Evolutionary conservation across 2,797 vertebrate species (phyloP), one percentile per base, ranked within the genome.

Genomic region (Lemur catta): DNA sequence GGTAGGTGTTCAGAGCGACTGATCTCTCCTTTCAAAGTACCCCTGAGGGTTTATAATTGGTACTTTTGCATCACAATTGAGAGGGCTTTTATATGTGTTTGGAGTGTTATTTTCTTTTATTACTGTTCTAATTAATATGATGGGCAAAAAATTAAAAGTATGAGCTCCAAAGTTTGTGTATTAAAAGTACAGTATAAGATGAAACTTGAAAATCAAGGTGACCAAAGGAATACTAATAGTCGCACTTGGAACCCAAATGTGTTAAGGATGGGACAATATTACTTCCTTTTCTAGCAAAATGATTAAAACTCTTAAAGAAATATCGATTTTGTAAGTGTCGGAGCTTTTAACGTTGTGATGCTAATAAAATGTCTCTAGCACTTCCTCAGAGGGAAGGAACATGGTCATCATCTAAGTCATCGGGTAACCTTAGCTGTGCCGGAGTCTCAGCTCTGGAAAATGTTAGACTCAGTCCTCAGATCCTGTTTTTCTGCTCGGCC

Each of bases 371-470:
- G 8, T 89, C n/a, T 76, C 78, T 72, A 82, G 55, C 26, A 59
- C 12, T 84, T 84, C 50, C 72, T 88, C 67, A 95, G 95, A 81
- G 20, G 74, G 11, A 91, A n/a, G 69, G 65, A 79, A 93, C 35
- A 57, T 26, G 43, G 65, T 57, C 74, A 67, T 85, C 46, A 78
- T 65, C 50, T 30, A 79, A 78, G 46, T 75, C 33, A 55, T 89
- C 46, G 50, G 61, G 17, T 28, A 80, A 50, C 41, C 52, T 72
- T 33, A 67, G 63, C 61, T 82, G 9, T 61, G 33, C 11, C 52
- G 75, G 69, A 80, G 26, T 12, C n/a, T 91, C 93, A 84, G 30
- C 41, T 93, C 86, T 57, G 74, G 50, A 75, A 30, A 94, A 95
- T 46, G 43, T 35, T 91, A 46, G 12, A 55, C 17, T 65, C 55